phyloP scores from a whole-genome alignment of 2,113 vertebrate genomes.

The Micromys minutus region DNA sequence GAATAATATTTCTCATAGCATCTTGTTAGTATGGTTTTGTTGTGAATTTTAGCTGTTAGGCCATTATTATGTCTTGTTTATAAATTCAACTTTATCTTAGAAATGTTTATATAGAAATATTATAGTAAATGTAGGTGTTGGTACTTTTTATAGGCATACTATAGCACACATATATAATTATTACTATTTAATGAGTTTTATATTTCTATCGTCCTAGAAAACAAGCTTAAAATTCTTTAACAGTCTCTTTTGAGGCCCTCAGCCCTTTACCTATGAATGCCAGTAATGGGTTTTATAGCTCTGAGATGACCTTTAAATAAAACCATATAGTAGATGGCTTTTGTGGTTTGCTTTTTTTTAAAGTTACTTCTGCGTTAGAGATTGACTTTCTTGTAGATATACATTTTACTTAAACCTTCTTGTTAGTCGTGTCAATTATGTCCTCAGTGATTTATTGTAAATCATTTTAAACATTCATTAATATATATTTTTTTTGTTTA shows the following conservation, averaged over 20 bases:
- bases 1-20: background rate
- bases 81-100: background rate
- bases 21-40: background rate
- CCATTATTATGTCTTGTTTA: background rate
- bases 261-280: background rate
- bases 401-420: background rate
- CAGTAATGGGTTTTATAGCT: background rate
- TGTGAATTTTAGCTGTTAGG: background rate
- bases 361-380: background rate
- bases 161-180: background rate
- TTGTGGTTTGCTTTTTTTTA: background rate
- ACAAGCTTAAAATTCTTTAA: background rate
- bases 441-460: background rate
- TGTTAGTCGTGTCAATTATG: background rate
- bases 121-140: background rate
- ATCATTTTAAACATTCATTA: background rate
- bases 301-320: background rate
- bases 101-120: background rate
- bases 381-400: background rate
- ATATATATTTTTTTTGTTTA: background rate
- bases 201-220: background rate
- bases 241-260: accelerated
- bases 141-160: background rate
- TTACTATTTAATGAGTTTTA: conserved; percentile 4
- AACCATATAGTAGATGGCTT: background rate